phyloP scores from a whole-genome alignment of 2,113 vertebrate species.

The Stigmatopora nigra region DNA sequence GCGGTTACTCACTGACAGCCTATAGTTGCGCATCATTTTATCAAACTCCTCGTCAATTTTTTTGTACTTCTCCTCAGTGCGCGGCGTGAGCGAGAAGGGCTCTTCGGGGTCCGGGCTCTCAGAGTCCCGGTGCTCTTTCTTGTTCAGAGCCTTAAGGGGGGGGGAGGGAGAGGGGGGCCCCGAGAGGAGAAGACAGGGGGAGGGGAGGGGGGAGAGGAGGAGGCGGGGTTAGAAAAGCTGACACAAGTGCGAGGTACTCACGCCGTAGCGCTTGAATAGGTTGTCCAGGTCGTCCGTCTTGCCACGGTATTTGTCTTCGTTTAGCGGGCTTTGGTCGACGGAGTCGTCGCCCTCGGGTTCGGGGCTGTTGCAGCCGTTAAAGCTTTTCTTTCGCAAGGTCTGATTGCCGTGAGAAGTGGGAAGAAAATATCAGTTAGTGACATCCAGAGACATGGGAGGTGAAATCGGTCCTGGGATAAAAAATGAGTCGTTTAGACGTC shows the following conservation, averaged over 20 bases:
- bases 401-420: conserved; percentile 54
- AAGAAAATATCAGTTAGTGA: too few species aligned
- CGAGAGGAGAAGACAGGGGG: conserved; percentile 41
- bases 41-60: conserved; percentile 99
- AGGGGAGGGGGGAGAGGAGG: conserved; percentile 48
- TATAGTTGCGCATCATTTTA: conserved; percentile 99
- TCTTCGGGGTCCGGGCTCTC: conserved; percentile 95
- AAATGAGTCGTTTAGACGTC: too few species aligned
- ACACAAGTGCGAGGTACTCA: conserved; percentile 77
- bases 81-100: conserved; percentile 94
- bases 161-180: conserved; percentile 38
- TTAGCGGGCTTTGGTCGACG: conserved; percentile 92
- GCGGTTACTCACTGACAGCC: conserved; percentile 98
- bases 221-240: conserved; percentile 58
- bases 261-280: conserved; percentile 94
- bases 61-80: conserved; percentile 99
- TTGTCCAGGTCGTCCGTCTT: conserved; percentile 94
- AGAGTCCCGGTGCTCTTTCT: conserved; percentile 97
- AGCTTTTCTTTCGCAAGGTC: conserved; percentile 99
- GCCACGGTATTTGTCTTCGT: conserved; percentile 92
- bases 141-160: conserved; percentile 87
- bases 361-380: conserved; percentile 98
- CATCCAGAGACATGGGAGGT: too few species aligned
- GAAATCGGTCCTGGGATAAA: too few species aligned
- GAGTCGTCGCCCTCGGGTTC: conserved; percentile 97